phyloP scores from a whole-genome alignment of 2,113 vertebrate species.

The Morone chrysops region DNA sequence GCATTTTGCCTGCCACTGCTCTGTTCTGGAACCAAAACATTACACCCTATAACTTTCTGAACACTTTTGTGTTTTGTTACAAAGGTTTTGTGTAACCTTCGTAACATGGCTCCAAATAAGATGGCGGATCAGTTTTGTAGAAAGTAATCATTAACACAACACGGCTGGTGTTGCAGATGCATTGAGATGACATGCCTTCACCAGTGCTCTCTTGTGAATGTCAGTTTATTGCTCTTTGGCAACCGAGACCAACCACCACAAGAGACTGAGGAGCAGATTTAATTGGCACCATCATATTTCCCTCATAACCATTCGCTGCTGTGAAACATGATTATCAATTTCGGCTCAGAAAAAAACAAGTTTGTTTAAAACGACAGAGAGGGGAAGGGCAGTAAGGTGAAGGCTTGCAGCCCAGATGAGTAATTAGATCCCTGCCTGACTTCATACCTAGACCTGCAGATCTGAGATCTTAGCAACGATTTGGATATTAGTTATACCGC shows the following conservation, averaged over 20 bases:
- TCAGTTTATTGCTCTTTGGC: not conserved
- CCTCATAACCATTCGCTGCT: not conserved
- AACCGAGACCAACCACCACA: not conserved
- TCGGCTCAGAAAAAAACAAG: not conserved
- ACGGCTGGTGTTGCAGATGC: not conserved
- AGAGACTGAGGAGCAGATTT: constrained; percentile 12
- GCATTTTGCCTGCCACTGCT: too few species aligned
- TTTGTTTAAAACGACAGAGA: not conserved
- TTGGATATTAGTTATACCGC: not conserved
- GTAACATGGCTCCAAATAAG: not conserved
- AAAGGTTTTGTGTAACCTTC: not conserved
- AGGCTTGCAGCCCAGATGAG: not conserved
- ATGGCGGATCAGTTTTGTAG: not conserved
- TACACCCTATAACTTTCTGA: not conserved
- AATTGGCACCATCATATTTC: constrained; percentile 14
- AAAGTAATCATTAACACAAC: not conserved
- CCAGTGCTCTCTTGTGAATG: not conserved
- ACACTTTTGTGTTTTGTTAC: too few species aligned
- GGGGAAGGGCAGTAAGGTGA: not conserved
- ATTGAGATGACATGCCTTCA: not conserved
- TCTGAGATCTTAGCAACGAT: not conserved
- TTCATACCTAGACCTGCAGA: not conserved
- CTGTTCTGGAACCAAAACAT: not conserved
- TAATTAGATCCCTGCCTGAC: constrained; percentile 10
- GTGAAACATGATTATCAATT: constrained; percentile 16